Percentiles rank a stretch among this genome's conserved stretches.
Evolutionary conservation across 2,113 vertebrate species (phyloP).

Genomic region (Cathartes aura): DNA sequence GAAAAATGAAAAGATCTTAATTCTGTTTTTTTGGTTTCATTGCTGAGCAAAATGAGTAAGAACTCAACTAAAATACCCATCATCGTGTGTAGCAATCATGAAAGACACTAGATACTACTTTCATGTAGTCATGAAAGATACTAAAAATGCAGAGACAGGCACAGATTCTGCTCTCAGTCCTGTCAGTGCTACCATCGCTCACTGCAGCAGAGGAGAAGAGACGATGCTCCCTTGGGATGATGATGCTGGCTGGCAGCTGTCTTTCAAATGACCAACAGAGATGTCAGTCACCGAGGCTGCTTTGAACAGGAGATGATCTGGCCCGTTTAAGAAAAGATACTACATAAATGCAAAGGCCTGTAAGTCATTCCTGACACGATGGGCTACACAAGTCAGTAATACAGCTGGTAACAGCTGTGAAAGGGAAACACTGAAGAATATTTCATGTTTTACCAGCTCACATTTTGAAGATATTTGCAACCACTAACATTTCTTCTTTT

Average conservation of each 20-base stretch:
- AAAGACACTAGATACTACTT: not conserved
- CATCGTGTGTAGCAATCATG: fast-evolving
- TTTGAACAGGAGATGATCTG: not conserved
- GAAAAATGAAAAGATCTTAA: not conserved
- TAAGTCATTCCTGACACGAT: not conserved
- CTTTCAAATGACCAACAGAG: not conserved
- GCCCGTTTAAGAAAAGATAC: not conserved
- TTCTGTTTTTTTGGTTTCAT: not conserved
- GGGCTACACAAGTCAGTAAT: not conserved
- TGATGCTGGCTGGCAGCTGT: not conserved
- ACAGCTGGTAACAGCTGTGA: not conserved
- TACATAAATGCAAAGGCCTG: not conserved
- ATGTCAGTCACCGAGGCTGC: not conserved
- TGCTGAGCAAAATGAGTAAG: not conserved
- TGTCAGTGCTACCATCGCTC: fast-evolving
- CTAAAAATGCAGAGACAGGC: not conserved
- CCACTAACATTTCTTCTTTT: not conserved
- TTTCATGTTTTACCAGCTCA: not conserved
- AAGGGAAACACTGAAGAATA: not conserved
- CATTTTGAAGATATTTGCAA: not conserved
- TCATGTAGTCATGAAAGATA: not conserved
- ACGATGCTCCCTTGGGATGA: not conserved
- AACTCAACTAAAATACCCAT: not conserved
- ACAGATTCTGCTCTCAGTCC: not conserved
- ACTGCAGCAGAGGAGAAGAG: not conserved